Evolutionary conservation across 2,113 vertebrate genomes (phyloP), one percentile per base, ranked within the genome.

Genomic region (Psophia crepitans): DNA sequence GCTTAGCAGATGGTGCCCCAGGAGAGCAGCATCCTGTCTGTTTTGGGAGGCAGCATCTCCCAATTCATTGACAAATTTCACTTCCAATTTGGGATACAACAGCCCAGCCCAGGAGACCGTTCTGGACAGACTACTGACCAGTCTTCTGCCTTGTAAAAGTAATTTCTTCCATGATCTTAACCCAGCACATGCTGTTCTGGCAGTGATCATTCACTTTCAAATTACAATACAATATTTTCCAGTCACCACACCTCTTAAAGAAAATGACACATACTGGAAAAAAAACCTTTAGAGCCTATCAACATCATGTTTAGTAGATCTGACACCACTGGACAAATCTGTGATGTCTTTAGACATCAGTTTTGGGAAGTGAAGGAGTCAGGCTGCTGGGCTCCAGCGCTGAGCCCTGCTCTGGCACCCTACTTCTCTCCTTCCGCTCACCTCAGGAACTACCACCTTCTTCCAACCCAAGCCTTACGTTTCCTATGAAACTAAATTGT

Each of bases 401-500:
- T 80, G 16, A 83, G 24, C 21, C 24, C 22, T 28, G 4, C 12
- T 66, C 64, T 70, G 30, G 14, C 30, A 73, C 4, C 35, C 21
- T 73, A 81, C 63, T 69, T 58, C 35, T 70, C 23, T 70, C 27
- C 28, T 51, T 90, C 64, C 54, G 54, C 24, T 81, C 27, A 48
- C 87, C 78, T 94, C 33, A 13, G 7, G 35, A 79, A 18, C 9
- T 19, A 78, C 11, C 17, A 32, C 71, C 66, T 88, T 35, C 23
- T 84, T 84, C 64, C 64, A 83, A 44, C 17, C 9, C 82, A 93
- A 97, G 79, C 84, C 86, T 96, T 93, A 89, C 75, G 85, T 93
- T 94, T 95, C 95, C 97, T 94, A 98, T 97, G 96, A 98, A 97
- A 96, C 77, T 97, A 97, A 97, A 98, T 97, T 97, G 97, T 97